Percentiles rank a stretch among this genome's conserved stretches.
Evolutionary conservation across 2,797 vertebrate species (phyloP).

Genomic region (Selene dorsalis): DNA sequence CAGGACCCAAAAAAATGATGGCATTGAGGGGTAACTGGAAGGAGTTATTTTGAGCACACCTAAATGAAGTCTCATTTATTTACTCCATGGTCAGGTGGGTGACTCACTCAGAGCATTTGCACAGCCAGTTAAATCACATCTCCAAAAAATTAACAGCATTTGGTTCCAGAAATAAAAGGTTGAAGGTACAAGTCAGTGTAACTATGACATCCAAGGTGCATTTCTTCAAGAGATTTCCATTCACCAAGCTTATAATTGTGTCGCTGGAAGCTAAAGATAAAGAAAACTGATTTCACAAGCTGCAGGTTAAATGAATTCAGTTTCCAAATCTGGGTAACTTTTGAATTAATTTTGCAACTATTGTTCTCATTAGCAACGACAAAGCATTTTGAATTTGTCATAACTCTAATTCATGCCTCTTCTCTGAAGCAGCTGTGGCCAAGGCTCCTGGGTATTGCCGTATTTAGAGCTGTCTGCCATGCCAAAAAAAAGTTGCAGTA

Average conservation of each 20-base stretch:
- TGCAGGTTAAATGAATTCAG: neutral
- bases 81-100: neutral
- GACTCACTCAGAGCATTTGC: constrained; percentile 6
- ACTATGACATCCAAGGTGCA: neutral
- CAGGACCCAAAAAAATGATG: constrained; percentile 10
- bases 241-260: neutral
- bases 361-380: neutral
- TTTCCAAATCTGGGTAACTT: neutral
- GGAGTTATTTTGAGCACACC: neutral
- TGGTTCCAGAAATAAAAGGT: neutral
- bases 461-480: neutral
- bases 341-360: neutral
- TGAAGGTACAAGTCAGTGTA: neutral
- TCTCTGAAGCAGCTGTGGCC: neutral
- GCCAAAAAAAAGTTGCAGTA: neutral
- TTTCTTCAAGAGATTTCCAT: neutral
- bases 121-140: neutral
- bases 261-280: constrained; percentile 1
- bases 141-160: neutral
- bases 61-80: neutral
- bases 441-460: neutral
- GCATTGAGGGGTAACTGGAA: neutral
- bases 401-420: constrained; percentile 5
- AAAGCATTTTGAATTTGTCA: neutral
- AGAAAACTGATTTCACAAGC: neutral